These are phyloP conservation scores for Acronicta leporina DNA, from an alignment of 2,888 invertebrate species.

Conservation along the genomic window DNA sequence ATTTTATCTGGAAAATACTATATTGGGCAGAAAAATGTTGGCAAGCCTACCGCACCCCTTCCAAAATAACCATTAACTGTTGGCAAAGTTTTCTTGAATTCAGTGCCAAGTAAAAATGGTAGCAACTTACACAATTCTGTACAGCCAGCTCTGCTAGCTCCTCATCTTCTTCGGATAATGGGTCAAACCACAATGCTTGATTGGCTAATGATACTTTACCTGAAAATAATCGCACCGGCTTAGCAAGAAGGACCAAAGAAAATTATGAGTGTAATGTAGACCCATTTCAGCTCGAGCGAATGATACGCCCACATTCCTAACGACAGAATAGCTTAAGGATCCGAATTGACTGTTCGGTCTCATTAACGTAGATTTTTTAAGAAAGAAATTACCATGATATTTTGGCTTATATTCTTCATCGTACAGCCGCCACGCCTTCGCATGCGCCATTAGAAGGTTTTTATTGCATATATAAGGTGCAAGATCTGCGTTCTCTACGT, in stretches of 20 bases:
- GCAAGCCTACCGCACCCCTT: too few species aligned
- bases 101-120: too few species aligned
- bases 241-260: too few species aligned
- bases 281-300: slow-evolving; percentile 90
- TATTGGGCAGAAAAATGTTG: too few species aligned
- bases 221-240: slow-evolving; percentile 16
- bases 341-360: too few species aligned
- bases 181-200: slow-evolving; percentile 59
- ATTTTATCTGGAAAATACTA: too few species aligned
- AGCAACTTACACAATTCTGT: slow-evolving; percentile 51
- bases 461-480: slow-evolving; percentile 88
- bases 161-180: slow-evolving; percentile 43
- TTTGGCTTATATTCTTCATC: slow-evolving; percentile 81
- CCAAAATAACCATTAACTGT: too few species aligned
- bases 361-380: too few species aligned
- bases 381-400: slow-evolving; percentile 75
- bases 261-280: too few species aligned
- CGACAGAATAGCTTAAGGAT: too few species aligned
- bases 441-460: slow-evolving; percentile 89
- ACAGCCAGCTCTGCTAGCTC: slow-evolving; percentile 53
- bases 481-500: slow-evolving; percentile 68
- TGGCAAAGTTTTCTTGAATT: too few species aligned
- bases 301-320: slow-evolving; percentile 56
- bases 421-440: slow-evolving; percentile 87
- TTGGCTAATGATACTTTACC: slow-evolving; percentile 60